Evolutionary conservation across 2,113 vertebrate genomes (phyloP).

Genomic region (Clarias gariepinus): DNA sequence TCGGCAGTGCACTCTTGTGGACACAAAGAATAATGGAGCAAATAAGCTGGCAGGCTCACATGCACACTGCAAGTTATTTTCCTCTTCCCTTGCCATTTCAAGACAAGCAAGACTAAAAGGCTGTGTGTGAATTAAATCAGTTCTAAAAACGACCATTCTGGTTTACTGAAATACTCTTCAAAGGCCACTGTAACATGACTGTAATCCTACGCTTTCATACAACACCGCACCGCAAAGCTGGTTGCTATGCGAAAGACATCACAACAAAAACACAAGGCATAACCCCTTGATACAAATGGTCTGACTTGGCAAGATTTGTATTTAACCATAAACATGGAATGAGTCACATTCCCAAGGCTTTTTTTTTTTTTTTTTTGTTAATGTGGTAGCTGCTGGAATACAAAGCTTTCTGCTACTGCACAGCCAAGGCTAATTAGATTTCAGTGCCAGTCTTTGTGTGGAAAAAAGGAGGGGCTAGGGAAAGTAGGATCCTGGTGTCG

Average conservation of each 20-base stretch:
- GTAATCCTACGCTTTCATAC: constrained; percentile 28
- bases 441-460: constrained; percentile 52
- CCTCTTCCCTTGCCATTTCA: constrained; percentile 5
- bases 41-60: neutral
- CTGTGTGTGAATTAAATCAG: neutral
- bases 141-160: constrained; percentile 23
- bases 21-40: neutral
- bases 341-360: constrained; percentile 41
- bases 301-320: constrained; percentile 33
- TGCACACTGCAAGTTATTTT: constrained; percentile 12
- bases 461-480: constrained; percentile 48
- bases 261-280: constrained; percentile 47
- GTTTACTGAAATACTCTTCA: constrained; percentile 32
- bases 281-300: constrained; percentile 22
- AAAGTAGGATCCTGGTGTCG: constrained; percentile 42
- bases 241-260: constrained; percentile 52
- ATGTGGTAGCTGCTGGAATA: constrained; percentile 32
- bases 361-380: constrained; percentile 22
- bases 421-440: constrained; percentile 55
- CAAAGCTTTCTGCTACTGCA: constrained; percentile 46
- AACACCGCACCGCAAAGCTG: constrained; percentile 14
- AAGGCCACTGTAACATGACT: constrained; percentile 27
- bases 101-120: constrained; percentile 19
- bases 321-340: constrained; percentile 45
- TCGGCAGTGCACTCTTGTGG: constrained; percentile 50